A percentile compares a stretch with the other conserved stretches of the same genome.
phyloP scores from a whole-genome alignment of 2,797 vertebrate genomes.

The Streptopelia turtur region DNA sequence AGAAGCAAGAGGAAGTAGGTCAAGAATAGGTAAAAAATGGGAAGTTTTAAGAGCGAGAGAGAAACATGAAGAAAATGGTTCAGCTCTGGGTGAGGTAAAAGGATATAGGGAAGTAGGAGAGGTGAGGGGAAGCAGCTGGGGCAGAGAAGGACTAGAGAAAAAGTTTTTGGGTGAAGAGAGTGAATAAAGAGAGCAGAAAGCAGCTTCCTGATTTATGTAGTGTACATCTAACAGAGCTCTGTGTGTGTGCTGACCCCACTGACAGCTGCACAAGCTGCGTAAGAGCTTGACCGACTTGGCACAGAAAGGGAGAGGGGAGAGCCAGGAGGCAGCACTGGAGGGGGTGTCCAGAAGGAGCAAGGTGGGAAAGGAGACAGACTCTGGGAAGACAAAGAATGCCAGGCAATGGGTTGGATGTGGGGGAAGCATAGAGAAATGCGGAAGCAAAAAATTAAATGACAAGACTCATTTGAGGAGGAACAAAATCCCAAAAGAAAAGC shows the following conservation, averaged over 20 bases:
- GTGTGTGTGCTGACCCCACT: not conserved
- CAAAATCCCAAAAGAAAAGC: conserved; percentile 4
- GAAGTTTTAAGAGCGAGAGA: not conserved
- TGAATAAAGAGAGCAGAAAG: not conserved
- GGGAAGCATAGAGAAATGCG: not conserved
- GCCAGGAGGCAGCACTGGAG: not conserved
- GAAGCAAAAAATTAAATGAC: not conserved
- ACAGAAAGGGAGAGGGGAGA: not conserved
- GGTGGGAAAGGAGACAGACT: not conserved
- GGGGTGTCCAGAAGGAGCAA: not conserved
- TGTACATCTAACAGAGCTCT: not conserved
- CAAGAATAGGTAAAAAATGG: not conserved
- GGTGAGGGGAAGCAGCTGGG: not conserved
- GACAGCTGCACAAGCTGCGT: not conserved
- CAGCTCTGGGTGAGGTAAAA: not conserved
- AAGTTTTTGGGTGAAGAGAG: not conserved
- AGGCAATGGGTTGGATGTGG: not conserved
- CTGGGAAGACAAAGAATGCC: not conserved
- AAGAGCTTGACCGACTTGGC: not conserved
- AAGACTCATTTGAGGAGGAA: conserved; percentile 8
- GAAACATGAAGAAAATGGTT: not conserved
- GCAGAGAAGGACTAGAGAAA: not conserved
- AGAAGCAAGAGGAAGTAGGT: not conserved
- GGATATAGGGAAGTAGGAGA: not conserved
- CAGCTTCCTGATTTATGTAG: not conserved